Conservation (phyloP, 1,140 invertebrate genomes). For the Lerema accius region DNA sequence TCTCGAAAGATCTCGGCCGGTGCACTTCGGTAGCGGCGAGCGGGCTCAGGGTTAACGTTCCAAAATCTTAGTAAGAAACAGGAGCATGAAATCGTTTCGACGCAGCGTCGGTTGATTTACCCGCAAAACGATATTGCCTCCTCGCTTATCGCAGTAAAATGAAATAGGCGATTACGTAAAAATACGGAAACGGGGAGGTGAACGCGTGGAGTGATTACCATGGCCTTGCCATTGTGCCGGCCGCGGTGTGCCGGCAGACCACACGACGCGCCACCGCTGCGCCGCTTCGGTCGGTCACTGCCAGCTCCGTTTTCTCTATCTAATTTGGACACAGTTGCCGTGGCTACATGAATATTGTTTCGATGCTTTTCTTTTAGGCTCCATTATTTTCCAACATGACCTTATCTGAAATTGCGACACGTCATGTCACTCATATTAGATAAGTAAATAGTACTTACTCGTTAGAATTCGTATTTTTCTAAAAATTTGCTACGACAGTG, state of each 20-base stretch:
- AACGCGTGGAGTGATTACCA: slow-evolving; percentile 43
- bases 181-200: too few relatives aligned
- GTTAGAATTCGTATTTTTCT: too few relatives aligned
- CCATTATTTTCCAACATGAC: too few relatives aligned
- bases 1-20: slow-evolving; percentile 12
- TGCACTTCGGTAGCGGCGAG: slow-evolving; percentile 5
- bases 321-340: slow-evolving; percentile 14
- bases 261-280: too few relatives aligned
- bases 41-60: slow-evolving; percentile 29
- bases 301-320: slow-evolving; percentile 35
- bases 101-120: slow-evolving; percentile 1
- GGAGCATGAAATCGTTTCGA: slow-evolving; percentile 19
- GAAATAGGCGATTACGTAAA: too few relatives aligned
- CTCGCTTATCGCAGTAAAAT: slow-evolving; percentile 17
- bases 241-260: too few relatives aligned
- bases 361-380: not conserved
- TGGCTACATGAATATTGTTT: slow-evolving; percentile 5
- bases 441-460: too few relatives aligned
- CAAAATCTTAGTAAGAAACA: slow-evolving; percentile 24
- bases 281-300: slow-evolving; percentile 55
- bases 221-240: slow-evolving; percentile 51
- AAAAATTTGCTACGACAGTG: too few relatives aligned
- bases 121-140: slow-evolving; percentile 18
- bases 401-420: too few relatives aligned
- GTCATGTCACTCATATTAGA: too few relatives aligned